Percentiles rank a stretch among this genome's conserved stretches.
phyloP scores from a whole-genome alignment of 1,140 invertebrate genomes.

The Drosophila teissieri region DNA sequence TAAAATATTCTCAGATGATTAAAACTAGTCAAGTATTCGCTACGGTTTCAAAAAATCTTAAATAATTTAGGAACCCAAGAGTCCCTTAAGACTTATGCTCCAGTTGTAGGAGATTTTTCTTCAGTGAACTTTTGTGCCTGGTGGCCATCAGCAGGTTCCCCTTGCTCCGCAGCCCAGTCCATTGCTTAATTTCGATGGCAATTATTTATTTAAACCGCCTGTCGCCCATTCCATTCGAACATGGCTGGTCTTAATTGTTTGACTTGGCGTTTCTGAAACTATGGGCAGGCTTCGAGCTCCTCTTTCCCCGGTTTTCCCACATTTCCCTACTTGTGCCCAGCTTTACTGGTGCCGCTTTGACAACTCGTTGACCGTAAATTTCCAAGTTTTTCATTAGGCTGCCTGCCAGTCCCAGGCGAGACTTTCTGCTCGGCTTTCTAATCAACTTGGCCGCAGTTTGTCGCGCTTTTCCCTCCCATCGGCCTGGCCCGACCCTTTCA shows the following conservation, averaged over 20 bases:
- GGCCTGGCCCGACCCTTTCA: constrained; percentile 15
- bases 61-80: too few species aligned
- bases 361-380: constrained; percentile 82
- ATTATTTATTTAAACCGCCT: constrained; percentile 82
- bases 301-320: constrained; percentile 5
- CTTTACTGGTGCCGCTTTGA: constrained; percentile 62
- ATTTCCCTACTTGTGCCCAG: constrained; percentile 17
- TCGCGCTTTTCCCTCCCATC: constrained; percentile 37
- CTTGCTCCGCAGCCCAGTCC: constrained; percentile 17
- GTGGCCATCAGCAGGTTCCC: constrained; percentile 3
- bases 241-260: constrained; percentile 73
- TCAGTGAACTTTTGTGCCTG: constrained; percentile 7
- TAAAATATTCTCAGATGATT: too few species aligned
- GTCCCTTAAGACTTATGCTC: too few species aligned
- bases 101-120: neutral
- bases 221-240: constrained; percentile 43
- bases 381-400: constrained; percentile 81
- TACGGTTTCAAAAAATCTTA: too few species aligned
- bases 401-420: constrained; percentile 50
- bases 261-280: constrained; percentile 73
- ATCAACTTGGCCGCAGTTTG: constrained; percentile 81
- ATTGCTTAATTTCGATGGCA: constrained; percentile 79
- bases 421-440: constrained; percentile 65
- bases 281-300: constrained; percentile 33
- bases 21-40: too few species aligned